phyloP scores from a whole-genome alignment of 2,888 invertebrate species.

The Artemia sp. region DNA sequence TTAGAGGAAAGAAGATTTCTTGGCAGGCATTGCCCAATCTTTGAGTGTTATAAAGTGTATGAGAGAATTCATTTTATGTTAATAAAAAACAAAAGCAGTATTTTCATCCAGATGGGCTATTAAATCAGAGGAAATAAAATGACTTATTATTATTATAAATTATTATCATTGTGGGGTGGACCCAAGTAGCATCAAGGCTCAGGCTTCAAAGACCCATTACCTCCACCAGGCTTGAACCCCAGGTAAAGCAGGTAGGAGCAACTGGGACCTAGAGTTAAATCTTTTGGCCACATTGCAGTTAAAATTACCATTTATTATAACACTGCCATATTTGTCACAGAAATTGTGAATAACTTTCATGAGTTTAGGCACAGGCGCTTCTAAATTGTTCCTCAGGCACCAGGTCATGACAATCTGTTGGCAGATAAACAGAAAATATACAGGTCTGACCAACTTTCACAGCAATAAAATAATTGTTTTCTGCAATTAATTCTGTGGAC shows the following conservation, averaged over 20 bases:
- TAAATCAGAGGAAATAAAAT: too few relatives aligned
- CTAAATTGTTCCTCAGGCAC: neutral
- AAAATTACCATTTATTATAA: neutral
- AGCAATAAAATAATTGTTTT: neutral
- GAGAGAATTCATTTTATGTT: neutral
- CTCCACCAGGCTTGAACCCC: neutral
- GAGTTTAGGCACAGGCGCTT: constrained; percentile 6
- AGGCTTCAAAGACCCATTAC: too few relatives aligned
- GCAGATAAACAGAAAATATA: constrained; percentile 7
- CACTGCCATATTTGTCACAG: neutral
- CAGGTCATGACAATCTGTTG: neutral
- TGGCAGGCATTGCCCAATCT: neutral
- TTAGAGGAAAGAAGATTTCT: too few relatives aligned
- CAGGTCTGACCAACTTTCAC: constrained; percentile 4
- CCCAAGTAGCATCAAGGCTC: too few relatives aligned
- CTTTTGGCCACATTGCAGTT: neutral
- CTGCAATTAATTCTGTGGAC: neutral
- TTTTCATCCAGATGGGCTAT: too few relatives aligned
- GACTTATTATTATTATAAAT: too few relatives aligned
- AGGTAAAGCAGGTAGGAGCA: constrained; percentile 5
- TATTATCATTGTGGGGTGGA: too few relatives aligned
- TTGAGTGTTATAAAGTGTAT: too few relatives aligned
- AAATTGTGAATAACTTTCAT: neutral
- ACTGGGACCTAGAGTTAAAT: neutral
- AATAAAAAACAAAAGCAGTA: too few relatives aligned